Evolutionary conservation across 2,797 vertebrate genomes (phyloP).

Genomic region (Tenualosa thibaudeaui): DNA sequence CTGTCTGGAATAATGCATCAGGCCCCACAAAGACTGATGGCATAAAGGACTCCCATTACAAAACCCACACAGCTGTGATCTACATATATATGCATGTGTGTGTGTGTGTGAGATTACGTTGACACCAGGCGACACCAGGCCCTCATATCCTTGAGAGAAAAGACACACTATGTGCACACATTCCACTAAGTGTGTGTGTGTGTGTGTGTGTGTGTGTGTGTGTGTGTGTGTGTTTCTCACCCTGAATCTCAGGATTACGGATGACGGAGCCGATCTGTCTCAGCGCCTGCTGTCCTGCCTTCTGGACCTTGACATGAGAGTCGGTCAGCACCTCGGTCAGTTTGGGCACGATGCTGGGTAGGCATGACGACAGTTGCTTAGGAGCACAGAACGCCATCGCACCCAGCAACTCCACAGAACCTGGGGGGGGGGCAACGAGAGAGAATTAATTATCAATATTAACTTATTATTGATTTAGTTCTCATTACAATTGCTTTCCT

Average conservation of each 20-base stretch:
- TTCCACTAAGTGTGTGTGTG: background rate
- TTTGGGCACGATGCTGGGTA: conserved; percentile 97
- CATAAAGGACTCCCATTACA: too few relatives aligned
- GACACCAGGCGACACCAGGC: too few relatives aligned
- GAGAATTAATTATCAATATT: too few relatives aligned
- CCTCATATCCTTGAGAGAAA: too few relatives aligned
- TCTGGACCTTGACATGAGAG: conserved; percentile 98
- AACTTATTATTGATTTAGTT: too few relatives aligned
- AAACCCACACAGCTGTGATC: too few relatives aligned
- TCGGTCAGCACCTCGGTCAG: conserved; percentile 97
- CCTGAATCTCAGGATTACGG: conserved; percentile 96
- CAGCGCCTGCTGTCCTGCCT: conserved; percentile 95
- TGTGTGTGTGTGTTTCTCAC: conserved; percentile 69
- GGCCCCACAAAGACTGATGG: too few relatives aligned
- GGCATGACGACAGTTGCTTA: conserved; percentile 95
- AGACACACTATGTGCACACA: too few relatives aligned
- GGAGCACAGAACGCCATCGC: conserved; percentile 98
- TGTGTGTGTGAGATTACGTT: too few relatives aligned
- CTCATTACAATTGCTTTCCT: too few relatives aligned
- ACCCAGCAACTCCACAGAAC: conserved; percentile 94
- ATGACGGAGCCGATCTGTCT: conserved; percentile 97
- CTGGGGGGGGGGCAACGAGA: conserved; percentile 60
- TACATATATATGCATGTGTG: too few relatives aligned
- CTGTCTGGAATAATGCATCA: too few relatives aligned
- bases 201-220: conserved; percentile 51